These are phyloP conservation scores for Morpho achilles DNA, from an alignment of 2,888 invertebrate species.

Conservation along the genomic window DNA sequence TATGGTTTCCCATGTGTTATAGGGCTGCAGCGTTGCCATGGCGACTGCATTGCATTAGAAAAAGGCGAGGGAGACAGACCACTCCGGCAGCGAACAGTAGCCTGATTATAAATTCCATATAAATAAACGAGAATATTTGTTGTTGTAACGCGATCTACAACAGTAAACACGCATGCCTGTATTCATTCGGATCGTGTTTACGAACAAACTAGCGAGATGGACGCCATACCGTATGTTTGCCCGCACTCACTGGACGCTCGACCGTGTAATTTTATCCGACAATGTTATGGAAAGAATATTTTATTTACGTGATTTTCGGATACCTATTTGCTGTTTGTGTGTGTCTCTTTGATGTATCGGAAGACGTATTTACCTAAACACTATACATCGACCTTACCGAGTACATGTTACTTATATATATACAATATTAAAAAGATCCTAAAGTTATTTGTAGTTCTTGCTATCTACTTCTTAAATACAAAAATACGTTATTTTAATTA, in stretches of 20 bases:
- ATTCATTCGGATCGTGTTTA: slow-evolving; percentile 74
- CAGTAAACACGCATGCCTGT: slow-evolving; percentile 67
- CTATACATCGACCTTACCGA: too few species aligned
- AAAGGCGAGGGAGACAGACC: slow-evolving; percentile 37
- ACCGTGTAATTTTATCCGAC: slow-evolving; percentile 59
- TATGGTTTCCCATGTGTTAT: slow-evolving; percentile 65
- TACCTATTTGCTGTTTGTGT: slow-evolving; percentile 6
- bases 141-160: slow-evolving; percentile 66
- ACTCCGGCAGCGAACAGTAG: slow-evolving; percentile 29
- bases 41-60: slow-evolving; percentile 70
- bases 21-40: slow-evolving; percentile 70
- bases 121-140: slow-evolving; percentile 65
- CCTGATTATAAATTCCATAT: slow-evolving; percentile 43
- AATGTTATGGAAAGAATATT: slow-evolving; percentile 29
- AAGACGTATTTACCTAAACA: too few species aligned
- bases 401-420: too few species aligned
- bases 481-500: too few species aligned
- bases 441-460: too few species aligned
- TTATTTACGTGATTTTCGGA: slow-evolving; percentile 24
- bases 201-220: slow-evolving; percentile 70
- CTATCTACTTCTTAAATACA: too few species aligned
- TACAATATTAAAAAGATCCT: too few species aligned
- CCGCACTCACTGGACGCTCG: slow-evolving; percentile 43
- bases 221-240: slow-evolving; percentile 58
- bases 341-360: neutral